Evolutionary conservation across 2,113 vertebrate species (phyloP), one percentile per base, ranked within the genome.

Genomic region (Fregetta grallaria): DNA sequence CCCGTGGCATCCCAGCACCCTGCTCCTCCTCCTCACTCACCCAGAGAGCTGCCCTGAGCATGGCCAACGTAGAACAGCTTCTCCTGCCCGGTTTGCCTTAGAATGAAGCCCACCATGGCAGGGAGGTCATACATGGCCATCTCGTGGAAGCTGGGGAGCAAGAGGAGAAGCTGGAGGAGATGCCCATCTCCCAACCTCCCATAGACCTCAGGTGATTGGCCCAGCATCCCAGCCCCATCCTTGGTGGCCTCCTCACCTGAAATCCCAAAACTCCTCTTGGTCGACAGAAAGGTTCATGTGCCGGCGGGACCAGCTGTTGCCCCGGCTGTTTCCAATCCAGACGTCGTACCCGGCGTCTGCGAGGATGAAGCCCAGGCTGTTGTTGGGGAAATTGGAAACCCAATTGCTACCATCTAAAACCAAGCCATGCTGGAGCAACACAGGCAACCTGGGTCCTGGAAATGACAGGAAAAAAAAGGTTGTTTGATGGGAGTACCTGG

Each of bases 301-400:
- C 84, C 96, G 98, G 71, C 96, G 92, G 89, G 99, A 99, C 99
- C 99, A 99, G 55, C 98, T 99, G 97, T 98, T 99, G 30, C 99
- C 99, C 5, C 98, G 92, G 88, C 98, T 99, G 97, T 99, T 99
- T 32, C 98, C 98, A 7, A 99, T 72, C 98, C 98, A 99, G 19
- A 99, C 98, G 98, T 72, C 10, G 3, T 58, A 58, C 17, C 52
- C 29, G 3, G 40, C 13, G 7, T 44, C 53, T 4, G 21, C 98
- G 32, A 99, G 94, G 58, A 98, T 86, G 76, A 98, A 99, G 16
- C 97, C 99, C 88, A 99, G 97, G 70, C 98, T 98, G 76, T 87
- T 97, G 87, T 96, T 97, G 6, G 98, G 20, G 22, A 95, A 98
- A 91, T 98, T 99, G 74, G 98, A 98, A 77, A 99, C 94, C 98